A percentile compares a stretch with the other conserved stretches of the same genome.
These are phyloP conservation scores for Hirtodrosophila duncani DNA, from an alignment of 2,888 invertebrate genomes.

Conservation along the genomic window DNA sequence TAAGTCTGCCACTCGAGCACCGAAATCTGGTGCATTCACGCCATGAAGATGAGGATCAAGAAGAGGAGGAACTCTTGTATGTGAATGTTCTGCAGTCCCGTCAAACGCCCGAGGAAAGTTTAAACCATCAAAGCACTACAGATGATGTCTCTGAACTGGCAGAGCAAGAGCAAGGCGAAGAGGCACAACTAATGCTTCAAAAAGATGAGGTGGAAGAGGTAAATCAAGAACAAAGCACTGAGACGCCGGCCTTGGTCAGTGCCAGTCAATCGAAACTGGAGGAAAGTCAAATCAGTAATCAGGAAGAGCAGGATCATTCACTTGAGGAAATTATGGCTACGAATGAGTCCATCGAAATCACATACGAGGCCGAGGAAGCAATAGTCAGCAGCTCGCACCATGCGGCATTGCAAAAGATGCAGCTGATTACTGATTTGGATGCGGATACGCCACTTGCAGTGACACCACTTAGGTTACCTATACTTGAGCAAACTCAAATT, in stretches of 20 bases:
- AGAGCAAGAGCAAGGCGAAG: constrained; percentile 66
- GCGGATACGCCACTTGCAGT: constrained; percentile 20
- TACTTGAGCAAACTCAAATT: constrained; percentile 31
- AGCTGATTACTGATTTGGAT: constrained; percentile 61
- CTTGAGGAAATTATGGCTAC: constrained; percentile 74
- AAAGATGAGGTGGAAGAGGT: constrained; percentile 3
- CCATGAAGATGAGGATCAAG: constrained; percentile 35
- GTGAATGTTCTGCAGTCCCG: constrained; percentile 1
- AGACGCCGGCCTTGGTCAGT: no score
- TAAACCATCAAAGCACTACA: constrained; percentile 76
- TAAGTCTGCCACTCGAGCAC: constrained; percentile 57
- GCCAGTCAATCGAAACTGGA: constrained; percentile 18
- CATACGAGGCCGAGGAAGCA: constrained; percentile 65
- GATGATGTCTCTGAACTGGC: constrained; percentile 76
- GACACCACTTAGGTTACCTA: constrained; percentile 17
- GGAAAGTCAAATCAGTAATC: constrained; percentile 25
- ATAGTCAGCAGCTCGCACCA: constrained; percentile 36
- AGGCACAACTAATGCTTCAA: constrained; percentile 55
- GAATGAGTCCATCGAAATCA: constrained; percentile 75
- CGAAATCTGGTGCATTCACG: constrained; percentile 50
- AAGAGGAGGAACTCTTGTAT: constrained; percentile 18
- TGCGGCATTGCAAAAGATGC: constrained; percentile 20
- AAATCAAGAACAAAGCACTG: constrained; percentile 1
- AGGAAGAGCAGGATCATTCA: constrained; percentile 73
- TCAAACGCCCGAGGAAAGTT: constrained; percentile 39